phyloP scores from a whole-genome alignment of 2,797 vertebrate species.

The Cyclopterus lumpus region DNA sequence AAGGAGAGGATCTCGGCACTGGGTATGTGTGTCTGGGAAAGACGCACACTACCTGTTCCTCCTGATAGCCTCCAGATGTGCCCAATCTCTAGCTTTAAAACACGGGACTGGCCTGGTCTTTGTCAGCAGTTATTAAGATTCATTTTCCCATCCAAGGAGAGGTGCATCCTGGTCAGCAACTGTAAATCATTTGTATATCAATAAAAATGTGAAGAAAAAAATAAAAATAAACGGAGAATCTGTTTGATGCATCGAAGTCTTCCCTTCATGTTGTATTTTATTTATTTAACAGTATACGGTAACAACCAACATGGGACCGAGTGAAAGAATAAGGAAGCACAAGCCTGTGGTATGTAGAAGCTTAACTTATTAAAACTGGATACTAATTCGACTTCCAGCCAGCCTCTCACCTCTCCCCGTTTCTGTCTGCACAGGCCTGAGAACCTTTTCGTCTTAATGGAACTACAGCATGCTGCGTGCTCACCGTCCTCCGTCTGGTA shows the following conservation, averaged over 20 bases:
- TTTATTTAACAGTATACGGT: slow-evolving; percentile 7
- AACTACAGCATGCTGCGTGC: slow-evolving; percentile 73
- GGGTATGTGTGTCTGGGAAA: slow-evolving; percentile 37
- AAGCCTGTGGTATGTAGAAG: slow-evolving; percentile 10
- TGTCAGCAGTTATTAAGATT: slow-evolving; percentile 40
- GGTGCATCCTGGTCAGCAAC: slow-evolving; percentile 14
- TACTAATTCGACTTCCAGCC: slow-evolving; percentile 26
- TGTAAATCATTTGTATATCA: slow-evolving; percentile 17
- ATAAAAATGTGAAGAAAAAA: neutral
- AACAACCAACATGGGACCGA: slow-evolving; percentile 8
- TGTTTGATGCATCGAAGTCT: neutral
- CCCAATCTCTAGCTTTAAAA: slow-evolving; percentile 38
- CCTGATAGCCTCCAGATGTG: slow-evolving; percentile 67
- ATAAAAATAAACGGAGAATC: no score
- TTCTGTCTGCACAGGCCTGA: slow-evolving; percentile 38
- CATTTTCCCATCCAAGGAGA: slow-evolving; percentile 20
- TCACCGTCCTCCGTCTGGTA: slow-evolving; percentile 62
- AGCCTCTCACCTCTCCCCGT: neutral
- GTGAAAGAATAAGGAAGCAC: slow-evolving; percentile 10
- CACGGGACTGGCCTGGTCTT: slow-evolving; percentile 40
- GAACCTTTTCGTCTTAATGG: slow-evolving; percentile 69
- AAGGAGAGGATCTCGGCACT: slow-evolving; percentile 4
- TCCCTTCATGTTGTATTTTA: neutral
- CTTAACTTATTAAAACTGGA: slow-evolving; percentile 39
- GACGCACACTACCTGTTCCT: slow-evolving; percentile 38